Conservation (phyloP, 2,888 invertebrate genomes). For the Lymantria dispar region DNA sequence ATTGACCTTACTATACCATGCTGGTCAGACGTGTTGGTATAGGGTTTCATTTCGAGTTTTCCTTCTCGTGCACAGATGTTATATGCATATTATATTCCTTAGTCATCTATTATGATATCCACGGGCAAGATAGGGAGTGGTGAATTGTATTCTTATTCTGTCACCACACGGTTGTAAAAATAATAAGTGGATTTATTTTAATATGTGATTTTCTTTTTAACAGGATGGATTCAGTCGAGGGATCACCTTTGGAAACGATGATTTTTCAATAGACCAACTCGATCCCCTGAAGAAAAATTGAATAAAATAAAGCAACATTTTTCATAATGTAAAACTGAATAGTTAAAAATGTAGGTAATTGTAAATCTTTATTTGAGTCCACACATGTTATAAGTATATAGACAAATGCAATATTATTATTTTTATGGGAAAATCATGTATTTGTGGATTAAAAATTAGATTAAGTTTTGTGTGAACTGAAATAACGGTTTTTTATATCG, state of each 20-base stretch:
- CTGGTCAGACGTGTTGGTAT: too few species aligned
- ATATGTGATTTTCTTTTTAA: slow-evolving; percentile 45
- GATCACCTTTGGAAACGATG: slow-evolving; percentile 93
- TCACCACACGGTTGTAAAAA: too few species aligned
- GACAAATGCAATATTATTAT: slow-evolving; percentile 53
- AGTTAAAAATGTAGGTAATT: slow-evolving; percentile 47
- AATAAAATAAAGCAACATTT: slow-evolving; percentile 33
- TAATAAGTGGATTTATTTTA: too few species aligned
- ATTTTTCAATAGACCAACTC: slow-evolving; percentile 96
- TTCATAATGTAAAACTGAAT: slow-evolving; percentile 34
- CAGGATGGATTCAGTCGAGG: slow-evolving; percentile 96
- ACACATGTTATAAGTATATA: slow-evolving; percentile 50
- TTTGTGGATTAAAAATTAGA: slow-evolving; percentile 41
- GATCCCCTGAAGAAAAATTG: slow-evolving; percentile 93
- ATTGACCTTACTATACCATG: too few species aligned
- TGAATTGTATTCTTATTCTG: too few species aligned
- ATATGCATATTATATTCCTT: too few species aligned
- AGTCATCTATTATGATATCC: too few species aligned
- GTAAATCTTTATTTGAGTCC: slow-evolving; percentile 50
- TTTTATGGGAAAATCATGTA: slow-evolving; percentile 28
- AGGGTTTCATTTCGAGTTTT: too few species aligned
- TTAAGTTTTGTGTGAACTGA: slow-evolving; percentile 59
- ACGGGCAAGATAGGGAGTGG: too few species aligned
- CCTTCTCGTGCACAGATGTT: too few species aligned
- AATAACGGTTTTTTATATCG: slow-evolving; percentile 41